Percentiles rank a stretch among this genome's conserved stretches.
Conservation (phyloP, 2,888 invertebrate species). For the Oscheius sp. region DNA sequence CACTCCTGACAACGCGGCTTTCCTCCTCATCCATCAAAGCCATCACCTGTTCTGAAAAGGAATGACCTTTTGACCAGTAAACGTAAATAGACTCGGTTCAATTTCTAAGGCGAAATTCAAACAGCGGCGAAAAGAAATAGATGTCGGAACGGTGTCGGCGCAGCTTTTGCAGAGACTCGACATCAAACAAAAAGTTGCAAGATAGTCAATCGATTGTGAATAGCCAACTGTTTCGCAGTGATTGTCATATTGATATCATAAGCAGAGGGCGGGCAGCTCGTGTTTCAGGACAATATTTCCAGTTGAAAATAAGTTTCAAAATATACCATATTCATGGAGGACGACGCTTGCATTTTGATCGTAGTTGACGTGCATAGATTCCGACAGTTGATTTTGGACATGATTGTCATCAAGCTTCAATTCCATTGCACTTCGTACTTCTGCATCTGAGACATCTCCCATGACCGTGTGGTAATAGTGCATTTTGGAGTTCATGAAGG, state of each 20-base stretch:
- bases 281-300: neutral
- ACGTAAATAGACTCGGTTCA: neutral
- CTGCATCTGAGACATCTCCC: conserved; percentile 54
- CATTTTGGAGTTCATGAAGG: conserved; percentile 6
- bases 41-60: conserved; percentile 59
- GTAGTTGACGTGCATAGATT: conserved; percentile 62
- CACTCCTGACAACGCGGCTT: conserved; percentile 39
- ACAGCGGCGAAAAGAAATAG: neutral
- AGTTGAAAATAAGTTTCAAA: neutral
- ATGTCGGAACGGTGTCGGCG: neutral
- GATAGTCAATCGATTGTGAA: conserved; percentile 15
- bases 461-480: conserved; percentile 53
- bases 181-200: conserved; percentile 25
- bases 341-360: conserved; percentile 37
- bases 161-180: neutral
- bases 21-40: conserved; percentile 41
- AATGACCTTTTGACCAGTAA: neutral
- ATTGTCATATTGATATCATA: conserved; percentile 22
- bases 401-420: conserved; percentile 37
- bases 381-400: conserved; percentile 49
- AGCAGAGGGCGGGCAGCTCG: neutral
- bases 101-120: neutral
- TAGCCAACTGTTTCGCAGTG: conserved; percentile 1
- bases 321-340: conserved; percentile 55
- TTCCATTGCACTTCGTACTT: conserved; percentile 44